Base-by-base conservation (phyloP, 2,888 invertebrate genomes). In the Crossocerus cetratus region DNA sequence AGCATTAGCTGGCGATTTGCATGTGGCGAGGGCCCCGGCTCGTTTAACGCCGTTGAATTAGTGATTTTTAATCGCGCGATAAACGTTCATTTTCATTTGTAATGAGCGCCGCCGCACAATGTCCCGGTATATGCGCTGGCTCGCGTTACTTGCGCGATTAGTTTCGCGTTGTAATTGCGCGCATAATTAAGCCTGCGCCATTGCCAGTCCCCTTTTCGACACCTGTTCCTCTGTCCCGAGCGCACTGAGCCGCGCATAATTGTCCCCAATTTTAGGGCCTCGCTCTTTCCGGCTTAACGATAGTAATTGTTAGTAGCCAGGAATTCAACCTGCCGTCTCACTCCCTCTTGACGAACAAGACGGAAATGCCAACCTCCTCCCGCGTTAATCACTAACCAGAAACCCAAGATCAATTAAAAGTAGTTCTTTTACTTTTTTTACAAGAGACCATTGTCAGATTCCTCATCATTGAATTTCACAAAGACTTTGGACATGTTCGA, bases 21-120 rank as follows among this genome's bases (percentile, higher is more conserved):
- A 16, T 49, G 8, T n/a, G 49, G 32, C 32, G 11, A 4, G 49
- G n/a, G n/a, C n/a, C n/a, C 16, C 49, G 16, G 49, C 3, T n/a
- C 14, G 14, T 49, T 49, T 49, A 16, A 16, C 49, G 16, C 3
- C 2, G 49, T 49, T 49, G 53, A 60, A 60, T 53, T 22, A 62
- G 23, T 62, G 22, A 62, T 53, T 53, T 62, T 62, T 22, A 62
- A 60, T 60, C 18, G 21, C 45, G 21, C 45, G 60, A 20, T 18
- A 20, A 44, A 62, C 62, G 53, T 62, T 32, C 23, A 21, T 62
- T 62, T 62, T 23, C 62, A 62, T 53, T 62, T 23, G 13, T 23
- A 23, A 53, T 16, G 49, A 32, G 44, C 14, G 18, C 13, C 13
- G 18, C 2, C n/a, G 62, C 32, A 16, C 22, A 62, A 60, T 44